phyloP scores from a whole-genome alignment of 2,113 vertebrate species.

The Danionella cerebrum region DNA sequence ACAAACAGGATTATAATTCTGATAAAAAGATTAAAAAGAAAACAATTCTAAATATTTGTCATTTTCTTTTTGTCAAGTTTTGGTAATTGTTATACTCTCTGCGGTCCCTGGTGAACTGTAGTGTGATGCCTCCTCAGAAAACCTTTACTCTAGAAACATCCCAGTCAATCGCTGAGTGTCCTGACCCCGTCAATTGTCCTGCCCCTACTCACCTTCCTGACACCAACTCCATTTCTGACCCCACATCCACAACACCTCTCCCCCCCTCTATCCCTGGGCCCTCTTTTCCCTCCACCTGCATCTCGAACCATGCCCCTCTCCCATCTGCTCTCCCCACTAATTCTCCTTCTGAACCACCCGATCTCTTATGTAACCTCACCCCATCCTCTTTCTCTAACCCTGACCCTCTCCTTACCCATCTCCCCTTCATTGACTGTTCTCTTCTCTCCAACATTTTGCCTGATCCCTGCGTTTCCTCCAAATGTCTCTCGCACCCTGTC shows the following conservation, averaged over 20 bases:
- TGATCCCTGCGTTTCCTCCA: background rate
- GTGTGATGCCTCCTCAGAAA: conserved; percentile 14
- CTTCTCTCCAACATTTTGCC: background rate
- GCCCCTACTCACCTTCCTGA: no score
- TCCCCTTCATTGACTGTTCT: background rate
- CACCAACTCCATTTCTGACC: background rate
- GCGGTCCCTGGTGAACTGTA: conserved; percentile 8
- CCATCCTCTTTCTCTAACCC: background rate
- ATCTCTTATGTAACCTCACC: no score
- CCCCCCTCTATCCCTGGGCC: background rate
- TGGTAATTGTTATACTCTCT: background rate
- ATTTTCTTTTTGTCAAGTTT: no score
- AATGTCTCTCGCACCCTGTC: no score
- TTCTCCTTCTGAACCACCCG: no score
- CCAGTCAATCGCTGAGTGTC: conserved; percentile 44
- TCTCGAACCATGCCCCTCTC: no score
- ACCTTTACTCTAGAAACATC: conserved; percentile 35
- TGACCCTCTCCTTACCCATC: background rate
- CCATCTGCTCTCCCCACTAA: no score
- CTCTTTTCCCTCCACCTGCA: background rate
- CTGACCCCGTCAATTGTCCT: background rate
- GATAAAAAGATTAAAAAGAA: no score
- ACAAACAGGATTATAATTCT: no score
- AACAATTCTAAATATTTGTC: no score
- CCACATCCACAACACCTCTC: no score